These are phyloP conservation scores for Etheostoma cragini DNA, from an alignment of 2,113 vertebrate genomes.

Conservation along the genomic window DNA sequence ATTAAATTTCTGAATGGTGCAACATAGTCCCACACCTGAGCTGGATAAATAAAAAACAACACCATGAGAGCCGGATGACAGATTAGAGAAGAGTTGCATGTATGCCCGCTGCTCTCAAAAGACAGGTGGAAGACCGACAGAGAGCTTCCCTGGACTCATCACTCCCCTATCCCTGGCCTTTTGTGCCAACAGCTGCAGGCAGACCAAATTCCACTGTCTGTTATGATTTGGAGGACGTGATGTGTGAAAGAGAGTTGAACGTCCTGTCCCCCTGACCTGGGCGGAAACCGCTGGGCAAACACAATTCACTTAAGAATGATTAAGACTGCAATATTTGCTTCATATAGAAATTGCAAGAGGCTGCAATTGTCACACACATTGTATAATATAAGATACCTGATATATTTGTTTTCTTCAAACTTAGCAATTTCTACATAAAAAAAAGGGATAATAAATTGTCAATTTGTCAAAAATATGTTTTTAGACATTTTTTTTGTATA, in stretches of 20 bases:
- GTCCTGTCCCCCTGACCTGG: conserved; percentile 58
- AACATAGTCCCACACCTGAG: conserved; percentile 10
- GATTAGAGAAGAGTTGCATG: conserved; percentile 11
- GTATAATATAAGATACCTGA: too few relatives aligned
- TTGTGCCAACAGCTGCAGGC: conserved; percentile 53
- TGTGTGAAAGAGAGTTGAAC: conserved; percentile 53
- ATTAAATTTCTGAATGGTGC: conserved; percentile 21
- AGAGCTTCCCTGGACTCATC: conserved; percentile 29
- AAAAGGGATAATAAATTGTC: background rate
- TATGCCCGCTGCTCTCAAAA: background rate
- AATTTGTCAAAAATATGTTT: background rate
- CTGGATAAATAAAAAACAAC: background rate
- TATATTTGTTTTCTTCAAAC: background rate
- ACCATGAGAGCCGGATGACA: background rate
- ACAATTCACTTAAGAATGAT: background rate
- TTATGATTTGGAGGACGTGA: conserved; percentile 61
- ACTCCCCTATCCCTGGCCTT: conserved; percentile 18
- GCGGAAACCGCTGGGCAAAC: conserved; percentile 12
- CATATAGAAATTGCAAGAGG: conserved; percentile 7
- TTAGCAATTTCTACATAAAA: background rate
- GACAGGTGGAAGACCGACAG: conserved; percentile 24
- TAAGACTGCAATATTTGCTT: background rate
- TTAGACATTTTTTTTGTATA: background rate
- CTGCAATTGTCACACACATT: background rate
- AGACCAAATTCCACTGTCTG: conserved; percentile 56